Evolutionary conservation across 2,113 vertebrate species (phyloP).

Genomic region (Edolisoma coerulescens): DNA sequence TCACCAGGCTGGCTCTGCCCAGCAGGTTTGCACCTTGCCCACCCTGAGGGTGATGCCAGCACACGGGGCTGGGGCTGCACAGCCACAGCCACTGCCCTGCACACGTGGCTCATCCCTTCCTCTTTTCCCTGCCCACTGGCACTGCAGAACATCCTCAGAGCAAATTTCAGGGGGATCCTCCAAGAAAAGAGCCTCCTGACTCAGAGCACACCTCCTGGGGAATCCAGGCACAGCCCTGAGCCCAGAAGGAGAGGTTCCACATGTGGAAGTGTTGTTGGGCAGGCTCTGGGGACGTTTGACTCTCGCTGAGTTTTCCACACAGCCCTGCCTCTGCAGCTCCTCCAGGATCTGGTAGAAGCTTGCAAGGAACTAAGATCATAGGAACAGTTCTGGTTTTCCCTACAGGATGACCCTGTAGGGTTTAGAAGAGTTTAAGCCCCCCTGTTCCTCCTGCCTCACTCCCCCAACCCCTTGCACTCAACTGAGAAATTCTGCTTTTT

Average conservation of each 20-base stretch:
- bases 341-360: background rate
- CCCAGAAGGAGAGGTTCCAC: background rate
- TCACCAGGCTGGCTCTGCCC: background rate
- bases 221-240: background rate
- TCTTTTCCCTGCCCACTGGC: background rate
- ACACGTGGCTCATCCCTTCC: background rate
- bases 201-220: background rate
- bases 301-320: background rate
- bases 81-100: background rate
- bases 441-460: background rate
- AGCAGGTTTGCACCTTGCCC: background rate
- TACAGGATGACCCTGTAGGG: rapidly evolving
- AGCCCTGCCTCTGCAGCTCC: background rate
- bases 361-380: background rate
- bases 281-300: background rate
- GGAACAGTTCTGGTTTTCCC: background rate
- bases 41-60: background rate
- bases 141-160: background rate
- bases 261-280: background rate
- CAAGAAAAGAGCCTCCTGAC: background rate
- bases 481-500: background rate
- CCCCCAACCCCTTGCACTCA: background rate
- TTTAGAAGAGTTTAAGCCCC: background rate
- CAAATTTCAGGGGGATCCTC: background rate
- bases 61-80: background rate